Percentiles rank a stretch among this genome's conserved stretches.
Conservation (phyloP, 2,113 vertebrate species). For the Serilophus lunatus region DNA sequence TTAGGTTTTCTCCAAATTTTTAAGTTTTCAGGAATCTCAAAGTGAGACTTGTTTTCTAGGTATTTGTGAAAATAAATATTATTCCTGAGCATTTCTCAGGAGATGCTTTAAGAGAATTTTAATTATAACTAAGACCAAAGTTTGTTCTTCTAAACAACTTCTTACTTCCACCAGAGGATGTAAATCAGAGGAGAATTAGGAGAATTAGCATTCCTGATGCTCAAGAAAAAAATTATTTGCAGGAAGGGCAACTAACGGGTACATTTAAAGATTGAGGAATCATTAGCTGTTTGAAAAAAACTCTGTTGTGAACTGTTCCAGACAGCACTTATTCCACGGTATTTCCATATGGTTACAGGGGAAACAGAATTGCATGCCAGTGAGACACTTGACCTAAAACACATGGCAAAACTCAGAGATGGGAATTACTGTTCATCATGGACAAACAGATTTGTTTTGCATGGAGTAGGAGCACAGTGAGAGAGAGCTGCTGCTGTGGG, state of each 20-base stretch:
- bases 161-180: not conserved
- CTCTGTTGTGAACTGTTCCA: slow-evolving; percentile 42
- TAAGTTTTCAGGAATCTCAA: slow-evolving; percentile 29
- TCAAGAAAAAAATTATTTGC: slow-evolving; percentile 2
- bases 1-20: slow-evolving; percentile 12
- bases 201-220: not conserved
- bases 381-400: slow-evolving; percentile 31
- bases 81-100: not conserved
- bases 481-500: not conserved
- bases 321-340: slow-evolving; percentile 46
- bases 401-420: not conserved
- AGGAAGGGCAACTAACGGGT: slow-evolving; percentile 3
- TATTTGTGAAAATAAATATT: not conserved
- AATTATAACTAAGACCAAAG: not conserved
- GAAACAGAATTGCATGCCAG: slow-evolving; percentile 41
- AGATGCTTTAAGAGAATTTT: not conserved
- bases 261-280: slow-evolving; percentile 35
- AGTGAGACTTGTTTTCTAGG: not conserved
- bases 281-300: slow-evolving; percentile 62
- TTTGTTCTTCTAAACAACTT: not conserved
- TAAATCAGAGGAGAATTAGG: not conserved
- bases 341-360: slow-evolving; percentile 61
- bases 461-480: not conserved
- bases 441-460: not conserved
- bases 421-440: not conserved